Conservation (phyloP, 2,113 vertebrate genomes). For the Stercorarius parasiticus region DNA sequence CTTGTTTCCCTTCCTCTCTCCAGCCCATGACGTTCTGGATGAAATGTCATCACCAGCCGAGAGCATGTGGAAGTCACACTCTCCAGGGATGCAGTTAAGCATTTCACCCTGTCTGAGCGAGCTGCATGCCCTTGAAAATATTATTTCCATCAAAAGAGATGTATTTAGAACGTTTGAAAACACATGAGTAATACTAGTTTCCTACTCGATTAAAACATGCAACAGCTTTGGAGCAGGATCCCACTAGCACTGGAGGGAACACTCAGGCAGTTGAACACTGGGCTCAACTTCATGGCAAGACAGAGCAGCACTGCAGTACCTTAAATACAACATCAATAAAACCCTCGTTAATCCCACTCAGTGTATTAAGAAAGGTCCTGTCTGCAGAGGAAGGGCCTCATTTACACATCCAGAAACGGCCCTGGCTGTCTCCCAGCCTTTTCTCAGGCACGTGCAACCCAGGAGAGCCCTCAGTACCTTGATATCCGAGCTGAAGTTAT, state of each 20-base stretch:
- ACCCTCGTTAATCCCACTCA: background rate
- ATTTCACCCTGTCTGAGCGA: background rate
- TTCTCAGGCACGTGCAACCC: background rate
- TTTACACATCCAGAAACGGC: background rate
- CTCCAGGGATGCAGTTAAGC: background rate
- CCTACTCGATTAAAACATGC: background rate
- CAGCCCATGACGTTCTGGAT: background rate
- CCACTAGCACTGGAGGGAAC: background rate
- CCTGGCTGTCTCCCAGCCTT: background rate
- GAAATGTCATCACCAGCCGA: background rate
- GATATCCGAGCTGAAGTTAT: slow-evolving; percentile 95
- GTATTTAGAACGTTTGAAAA: background rate
- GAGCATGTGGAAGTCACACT: background rate
- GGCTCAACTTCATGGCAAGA: background rate
- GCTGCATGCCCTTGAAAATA: background rate
- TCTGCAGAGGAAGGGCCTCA: background rate
- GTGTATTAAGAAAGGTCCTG: background rate
- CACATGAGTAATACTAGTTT: background rate
- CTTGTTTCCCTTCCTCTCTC: background rate
- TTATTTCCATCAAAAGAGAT: background rate
- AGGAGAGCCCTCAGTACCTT: slow-evolving; percentile 77
- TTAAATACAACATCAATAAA: background rate
- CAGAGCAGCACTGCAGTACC: background rate
- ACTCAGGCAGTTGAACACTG: background rate
- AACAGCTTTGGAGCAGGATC: background rate